Percentiles rank a stretch among this genome's conserved stretches.
Evolutionary conservation across 2,113 vertebrate species (phyloP).

Genomic region (Neotragus moschatus): DNA sequence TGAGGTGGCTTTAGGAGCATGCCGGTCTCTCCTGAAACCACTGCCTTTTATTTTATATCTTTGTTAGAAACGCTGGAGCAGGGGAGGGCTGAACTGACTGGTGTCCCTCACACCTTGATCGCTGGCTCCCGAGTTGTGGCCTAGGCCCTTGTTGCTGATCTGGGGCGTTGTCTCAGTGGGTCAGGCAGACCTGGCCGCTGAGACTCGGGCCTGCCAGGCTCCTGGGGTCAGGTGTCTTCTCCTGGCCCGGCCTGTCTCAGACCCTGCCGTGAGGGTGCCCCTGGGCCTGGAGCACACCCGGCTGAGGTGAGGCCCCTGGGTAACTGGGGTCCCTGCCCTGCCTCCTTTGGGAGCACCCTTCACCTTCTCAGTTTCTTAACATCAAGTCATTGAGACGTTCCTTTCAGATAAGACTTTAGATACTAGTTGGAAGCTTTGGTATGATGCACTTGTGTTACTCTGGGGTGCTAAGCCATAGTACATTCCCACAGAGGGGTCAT

Average conservation of each 20-base stretch:
- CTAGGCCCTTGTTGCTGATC: too few species aligned
- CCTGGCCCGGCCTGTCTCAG: neutral
- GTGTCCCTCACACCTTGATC: rapidly evolving
- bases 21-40: neutral
- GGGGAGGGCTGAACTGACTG: neutral
- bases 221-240: neutral
- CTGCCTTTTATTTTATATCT: neutral
- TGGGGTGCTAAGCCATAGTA: neutral
- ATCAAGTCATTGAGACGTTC: neutral
- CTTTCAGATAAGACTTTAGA: neutral
- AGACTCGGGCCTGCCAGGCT: neutral
- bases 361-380: neutral
- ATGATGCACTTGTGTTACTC: rapidly evolving
- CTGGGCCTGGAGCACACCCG: rapidly evolving
- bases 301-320: neutral
- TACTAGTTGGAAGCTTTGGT: neutral
- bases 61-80: too few species aligned
- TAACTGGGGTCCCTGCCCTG: neutral
- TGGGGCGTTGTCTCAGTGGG: neutral
- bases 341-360: rapidly evolving
- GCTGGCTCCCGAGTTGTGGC: neutral
- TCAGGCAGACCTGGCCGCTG: neutral
- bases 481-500: neutral
- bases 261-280: neutral
- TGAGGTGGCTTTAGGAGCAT: neutral